Evolutionary conservation across 2,888 invertebrate genomes (phyloP).

Genomic region (Acronicta alni): DNA sequence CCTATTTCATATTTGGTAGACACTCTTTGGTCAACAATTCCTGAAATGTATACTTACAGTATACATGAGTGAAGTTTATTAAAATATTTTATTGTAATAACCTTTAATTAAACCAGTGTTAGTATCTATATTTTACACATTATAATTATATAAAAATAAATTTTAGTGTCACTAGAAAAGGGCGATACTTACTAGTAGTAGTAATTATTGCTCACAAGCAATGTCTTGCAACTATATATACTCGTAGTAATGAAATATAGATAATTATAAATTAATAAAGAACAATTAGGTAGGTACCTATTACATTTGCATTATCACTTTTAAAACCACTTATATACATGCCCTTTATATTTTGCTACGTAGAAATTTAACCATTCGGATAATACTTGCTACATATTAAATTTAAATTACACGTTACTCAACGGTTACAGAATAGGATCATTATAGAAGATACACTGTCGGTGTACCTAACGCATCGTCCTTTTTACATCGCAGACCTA

Average conservation of each 20-base stretch:
- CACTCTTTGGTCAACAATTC: conserved; percentile 4
- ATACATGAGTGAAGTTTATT: conserved; percentile 12
- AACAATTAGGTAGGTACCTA: no score
- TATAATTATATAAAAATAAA: conserved; percentile 24
- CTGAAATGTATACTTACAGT: conserved; percentile 10
- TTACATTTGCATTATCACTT: conserved; percentile 16
- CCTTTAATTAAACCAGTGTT: conserved; percentile 52
- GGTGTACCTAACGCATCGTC: conserved; percentile 54
- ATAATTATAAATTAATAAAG: conserved; percentile 1
- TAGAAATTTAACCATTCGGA: conserved; percentile 53
- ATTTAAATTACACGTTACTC: conserved; percentile 55
- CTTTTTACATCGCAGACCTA: conserved; percentile 72
- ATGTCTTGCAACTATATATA: conserved; percentile 13
- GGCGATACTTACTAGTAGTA: conserved; percentile 12
- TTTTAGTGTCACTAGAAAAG: conserved; percentile 23
- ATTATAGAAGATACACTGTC: conserved; percentile 51
- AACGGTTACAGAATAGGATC: conserved; percentile 47
- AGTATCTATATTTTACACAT: conserved; percentile 48
- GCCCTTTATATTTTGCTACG: conserved; percentile 37
- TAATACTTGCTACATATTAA: conserved; percentile 62
- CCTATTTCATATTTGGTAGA: conserved; percentile 48
- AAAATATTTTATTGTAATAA: conserved; percentile 24
- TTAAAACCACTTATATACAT: conserved; percentile 36
- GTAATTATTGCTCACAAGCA: conserved; percentile 26
- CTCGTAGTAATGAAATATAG: conserved; percentile 7